phyloP scores from a whole-genome alignment of 2,888 invertebrate genomes.

The Caenorhabditis drosophilae region DNA sequence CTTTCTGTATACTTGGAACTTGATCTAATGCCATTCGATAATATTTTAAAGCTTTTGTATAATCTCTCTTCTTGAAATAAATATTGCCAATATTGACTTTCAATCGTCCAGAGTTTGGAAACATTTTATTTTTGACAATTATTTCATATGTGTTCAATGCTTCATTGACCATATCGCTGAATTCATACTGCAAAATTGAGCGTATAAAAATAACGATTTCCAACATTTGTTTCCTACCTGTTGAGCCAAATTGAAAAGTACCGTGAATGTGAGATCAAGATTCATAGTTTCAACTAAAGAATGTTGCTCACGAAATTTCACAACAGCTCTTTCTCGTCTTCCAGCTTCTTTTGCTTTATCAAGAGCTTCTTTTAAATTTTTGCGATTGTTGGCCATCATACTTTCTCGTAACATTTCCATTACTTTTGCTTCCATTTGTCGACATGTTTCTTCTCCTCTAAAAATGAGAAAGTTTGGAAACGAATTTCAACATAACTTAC shows the following conservation, averaged over 20 bases:
- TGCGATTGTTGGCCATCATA: conserved; percentile 77
- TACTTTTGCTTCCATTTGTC: conserved; percentile 85
- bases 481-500: conserved; percentile 6
- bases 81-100: conserved; percentile 95
- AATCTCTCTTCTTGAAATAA: conserved; percentile 88
- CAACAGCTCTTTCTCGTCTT: conserved; percentile 85
- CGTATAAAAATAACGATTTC: too few species aligned
- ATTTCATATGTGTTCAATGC: conserved; percentile 93
- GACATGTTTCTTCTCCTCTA: conserved; percentile 89
- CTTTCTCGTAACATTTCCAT: conserved; percentile 89
- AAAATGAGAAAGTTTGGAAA: conserved; percentile 18
- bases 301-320: conserved; percentile 85
- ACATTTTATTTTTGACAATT: conserved; percentile 87
- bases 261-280: conserved; percentile 91
- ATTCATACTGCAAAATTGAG: conserved; percentile 83
- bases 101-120: conserved; percentile 80
- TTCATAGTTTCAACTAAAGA: conserved; percentile 88
- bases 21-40: conserved; percentile 98
- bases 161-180: conserved; percentile 92
- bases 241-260: conserved; percentile 91
- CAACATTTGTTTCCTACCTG: too few species aligned
- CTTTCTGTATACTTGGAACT: conserved; percentile 86
- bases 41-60: conserved; percentile 86
- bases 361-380: conserved; percentile 74
- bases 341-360: conserved; percentile 96